Evolutionary conservation across 1,140 invertebrate species (phyloP), one percentile per base, ranked within the genome.

Genomic region (Diachasmimorpha longicaudata): DNA sequence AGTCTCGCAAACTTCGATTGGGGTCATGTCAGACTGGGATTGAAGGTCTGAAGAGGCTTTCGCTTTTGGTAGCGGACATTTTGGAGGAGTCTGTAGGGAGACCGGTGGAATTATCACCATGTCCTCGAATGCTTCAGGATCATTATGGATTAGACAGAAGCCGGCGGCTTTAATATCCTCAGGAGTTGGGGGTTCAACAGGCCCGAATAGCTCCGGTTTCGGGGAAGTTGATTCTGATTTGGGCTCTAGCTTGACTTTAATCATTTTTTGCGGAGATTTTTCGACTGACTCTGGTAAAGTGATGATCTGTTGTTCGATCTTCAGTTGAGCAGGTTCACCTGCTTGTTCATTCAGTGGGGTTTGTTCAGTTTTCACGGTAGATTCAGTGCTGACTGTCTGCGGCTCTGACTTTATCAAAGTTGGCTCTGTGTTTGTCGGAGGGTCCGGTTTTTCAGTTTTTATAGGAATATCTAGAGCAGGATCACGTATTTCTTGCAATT

Each of bases 11-110:
- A 67, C 72, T 72, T 78, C 76, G 13, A 77, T 68, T 66, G 76
- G 70, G 11, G 78, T 48, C 70, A 42, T 58, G 48, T 78, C 79
- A 39, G 72, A 69, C 67, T 68, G 55, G 73, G 78, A 58, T 5
- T 69, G 78, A 73, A 80, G 76, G 66, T 79, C 70, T 72, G 75
- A 72, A 0, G 72, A 75, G 19, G 75, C 78, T 75, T 75, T 76
- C 0, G 72, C 70, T 70, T 79, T 79, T 39, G 73, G 69, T 4
- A 79, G 55, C 16, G 75, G 67, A 63, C 71, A 70, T 42, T 67
- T 70, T 37, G 46, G 11, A 0, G 72, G 52, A 39, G 58, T 66
- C 14, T 73, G 23, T 44, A 21, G 4, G 0, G 72, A 37, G 10
- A 21, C 11, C 19, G 36, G 42, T 25, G 52, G 71, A 72, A 63